Evolutionary conservation across 2,888 invertebrate genomes (phyloP).

Genomic region (Chaitophorus viminalis): DNA sequence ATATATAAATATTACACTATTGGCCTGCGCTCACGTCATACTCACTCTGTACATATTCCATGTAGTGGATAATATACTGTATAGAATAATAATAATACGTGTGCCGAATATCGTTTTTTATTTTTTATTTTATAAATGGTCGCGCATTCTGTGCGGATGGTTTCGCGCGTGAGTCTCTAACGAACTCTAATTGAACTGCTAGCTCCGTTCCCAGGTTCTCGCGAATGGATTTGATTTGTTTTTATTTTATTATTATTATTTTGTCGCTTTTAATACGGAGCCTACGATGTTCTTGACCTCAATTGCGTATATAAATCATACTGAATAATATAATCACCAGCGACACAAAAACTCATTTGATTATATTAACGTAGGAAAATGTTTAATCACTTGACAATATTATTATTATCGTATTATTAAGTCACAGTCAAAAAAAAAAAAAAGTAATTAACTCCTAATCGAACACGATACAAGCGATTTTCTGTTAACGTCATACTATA

Average conservation of each 20-base stretch:
- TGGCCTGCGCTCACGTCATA: neutral
- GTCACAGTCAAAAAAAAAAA: neutral
- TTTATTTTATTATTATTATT: constrained; percentile 52
- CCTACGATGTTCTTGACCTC: constrained; percentile 49
- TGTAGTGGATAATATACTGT: neutral
- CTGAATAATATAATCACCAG: constrained; percentile 2
- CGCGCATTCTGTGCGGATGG: neutral
- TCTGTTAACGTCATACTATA: neutral
- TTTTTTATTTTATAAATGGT: constrained; percentile 18
- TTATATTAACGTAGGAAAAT: constrained; percentile 52
- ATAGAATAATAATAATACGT: constrained; percentile 19
- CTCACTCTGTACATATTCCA: neutral
- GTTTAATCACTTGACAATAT: neutral
- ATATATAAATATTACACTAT: neutral
- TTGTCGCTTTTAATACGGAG: constrained; percentile 50
- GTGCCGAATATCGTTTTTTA: neutral
- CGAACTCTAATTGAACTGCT: constrained; percentile 60
- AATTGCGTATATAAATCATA: constrained; percentile 49
- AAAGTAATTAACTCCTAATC: neutral
- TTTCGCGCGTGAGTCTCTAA: constrained; percentile 35
- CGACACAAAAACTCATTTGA: neutral
- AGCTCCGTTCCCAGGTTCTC: constrained; percentile 57
- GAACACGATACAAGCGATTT: neutral
- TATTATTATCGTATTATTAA: neutral
- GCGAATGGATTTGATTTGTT: constrained; percentile 49